Conservation (phyloP, 2,797 vertebrate species). For the Chloroceryle amazona region DNA sequence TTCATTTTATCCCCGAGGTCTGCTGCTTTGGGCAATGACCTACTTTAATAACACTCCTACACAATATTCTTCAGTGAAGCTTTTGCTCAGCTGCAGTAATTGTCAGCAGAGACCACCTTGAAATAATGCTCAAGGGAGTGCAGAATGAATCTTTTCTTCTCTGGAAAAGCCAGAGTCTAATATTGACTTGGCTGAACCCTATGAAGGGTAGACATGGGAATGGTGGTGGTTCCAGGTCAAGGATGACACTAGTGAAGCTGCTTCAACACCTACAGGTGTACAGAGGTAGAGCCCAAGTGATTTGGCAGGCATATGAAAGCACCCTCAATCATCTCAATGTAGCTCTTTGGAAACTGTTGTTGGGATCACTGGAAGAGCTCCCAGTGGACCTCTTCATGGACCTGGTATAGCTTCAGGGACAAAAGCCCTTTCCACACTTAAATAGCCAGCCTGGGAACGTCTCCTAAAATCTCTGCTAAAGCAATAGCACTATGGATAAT, state of each 20-base stretch:
- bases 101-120: not conserved
- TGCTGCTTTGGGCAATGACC: not conserved
- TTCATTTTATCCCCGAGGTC: not conserved
- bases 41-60: not conserved
- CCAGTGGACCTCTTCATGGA: not conserved
- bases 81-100: not conserved
- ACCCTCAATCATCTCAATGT: accelerated
- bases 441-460: not conserved
- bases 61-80: not conserved
- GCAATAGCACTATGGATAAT: not conserved
- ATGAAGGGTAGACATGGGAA: not conserved
- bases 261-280: not conserved
- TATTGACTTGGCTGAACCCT: not conserved
- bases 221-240: not conserved
- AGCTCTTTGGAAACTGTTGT: not conserved
- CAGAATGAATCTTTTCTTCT: not conserved
- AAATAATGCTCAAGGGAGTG: not conserved
- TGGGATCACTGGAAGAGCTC: not conserved
- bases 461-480: not conserved
- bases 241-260: not conserved
- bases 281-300: not conserved
- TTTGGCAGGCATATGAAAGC: not conserved
- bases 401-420: not conserved
- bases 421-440: not conserved
- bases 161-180: not conserved